Evolutionary conservation across 2,888 invertebrate species (phyloP), one percentile per base, ranked within the genome.

Genomic region (Orthonychiurus folsomi): DNA sequence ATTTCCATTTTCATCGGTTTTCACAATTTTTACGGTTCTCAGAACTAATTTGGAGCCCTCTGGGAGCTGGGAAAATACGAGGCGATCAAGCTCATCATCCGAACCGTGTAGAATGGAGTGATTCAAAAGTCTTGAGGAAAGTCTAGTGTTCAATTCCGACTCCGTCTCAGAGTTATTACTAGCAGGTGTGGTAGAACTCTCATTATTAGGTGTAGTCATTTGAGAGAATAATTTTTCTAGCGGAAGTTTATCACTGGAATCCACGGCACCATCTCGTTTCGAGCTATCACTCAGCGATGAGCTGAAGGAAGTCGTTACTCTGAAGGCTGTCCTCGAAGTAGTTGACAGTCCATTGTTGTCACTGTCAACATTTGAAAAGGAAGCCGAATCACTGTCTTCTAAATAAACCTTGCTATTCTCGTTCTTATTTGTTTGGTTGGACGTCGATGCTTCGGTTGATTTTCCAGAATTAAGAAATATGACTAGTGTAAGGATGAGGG

Each of bases 1-100:
- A 59, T 71, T 65, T 20, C 71, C 73, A 60, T 73, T 65, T 48
- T 67, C 73, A 66, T 71, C 73, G n/a, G 73, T 71, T 21, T 65
- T 52, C 12, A 73, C 66, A 50, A 73, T 67, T 65, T 65, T 71
- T 15, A 73, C 70, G n/a, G 69, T 69, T 27, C 66, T 58, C 23
- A 73, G 60, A 60, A 71, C 66, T 12, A 73, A 60, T 56, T 71
- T 73, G 1, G 69, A 69, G 2, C 73, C 73, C 63, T 73, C 62
- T n/a, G 73, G 73, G 24, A 73, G 60, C 9, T 65, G 65, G 5
- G 70, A 69, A 54, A 73, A 73, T 5, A 73, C 70, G 12, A 73
- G 48, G 26, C 67, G 66, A 64, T 73, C 73, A 55, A 73, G 62
- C 37, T 73, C 73, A 50, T 69, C 66, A 57, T 71, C 71, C 21